Conservation (phyloP, 2,113 vertebrate species). For the Protobothrops mucrosquamatus region DNA sequence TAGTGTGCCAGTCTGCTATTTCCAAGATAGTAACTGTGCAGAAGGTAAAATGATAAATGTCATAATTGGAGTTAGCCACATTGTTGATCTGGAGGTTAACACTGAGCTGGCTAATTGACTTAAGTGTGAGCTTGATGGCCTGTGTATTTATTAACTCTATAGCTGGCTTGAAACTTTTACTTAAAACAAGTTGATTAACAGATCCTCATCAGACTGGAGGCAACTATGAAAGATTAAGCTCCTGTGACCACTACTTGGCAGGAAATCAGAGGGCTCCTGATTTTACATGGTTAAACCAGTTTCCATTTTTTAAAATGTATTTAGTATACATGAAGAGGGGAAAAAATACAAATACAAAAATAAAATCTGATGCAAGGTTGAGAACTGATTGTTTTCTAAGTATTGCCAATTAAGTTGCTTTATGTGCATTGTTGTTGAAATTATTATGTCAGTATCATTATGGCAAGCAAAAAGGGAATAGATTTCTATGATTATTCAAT, state of each 20-base stretch:
- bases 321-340: not conserved
- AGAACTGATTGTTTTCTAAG: too few relatives aligned
- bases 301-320: not conserved
- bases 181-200: too few relatives aligned
- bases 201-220: too few relatives aligned
- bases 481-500: not conserved
- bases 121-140: too few relatives aligned
- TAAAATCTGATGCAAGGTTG: too few relatives aligned
- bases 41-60: not conserved
- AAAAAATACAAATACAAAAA: too few relatives aligned
- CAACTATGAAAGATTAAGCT: too few relatives aligned
- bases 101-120: too few relatives aligned
- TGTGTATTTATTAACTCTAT: too few relatives aligned
- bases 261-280: not conserved
- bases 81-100: not conserved
- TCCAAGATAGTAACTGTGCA: not conserved
- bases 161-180: too few relatives aligned
- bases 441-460: not conserved
- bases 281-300: not conserved
- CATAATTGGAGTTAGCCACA: not conserved
- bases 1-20: not conserved
- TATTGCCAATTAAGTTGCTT: not conserved
- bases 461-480: not conserved
- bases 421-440: not conserved
- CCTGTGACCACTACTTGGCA: not conserved